Evolutionary conservation across 2,113 vertebrate genomes (phyloP).

Genomic region (Rhadina sibilatrix): DNA sequence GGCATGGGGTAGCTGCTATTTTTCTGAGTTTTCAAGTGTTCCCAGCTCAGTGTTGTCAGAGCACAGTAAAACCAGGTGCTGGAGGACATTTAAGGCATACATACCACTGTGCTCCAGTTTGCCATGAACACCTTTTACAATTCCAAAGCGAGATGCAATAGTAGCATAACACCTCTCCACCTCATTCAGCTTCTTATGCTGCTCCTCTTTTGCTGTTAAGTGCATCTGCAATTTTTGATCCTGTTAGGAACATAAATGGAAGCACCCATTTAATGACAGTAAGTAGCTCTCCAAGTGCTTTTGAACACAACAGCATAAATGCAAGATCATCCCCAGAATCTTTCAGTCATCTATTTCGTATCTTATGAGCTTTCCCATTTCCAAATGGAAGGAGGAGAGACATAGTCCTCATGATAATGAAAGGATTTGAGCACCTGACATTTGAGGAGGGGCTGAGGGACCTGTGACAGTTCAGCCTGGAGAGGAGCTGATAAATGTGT

Average conservation of each 20-base stretch:
- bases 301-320: not conserved
- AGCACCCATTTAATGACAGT: not conserved
- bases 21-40: not conserved
- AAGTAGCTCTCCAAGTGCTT: not conserved
- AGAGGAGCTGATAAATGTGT: not conserved
- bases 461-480: not conserved
- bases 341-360: not conserved
- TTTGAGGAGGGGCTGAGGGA: not conserved
- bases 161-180: slow-evolving; percentile 83
- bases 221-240: slow-evolving; percentile 88
- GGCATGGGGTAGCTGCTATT: not conserved
- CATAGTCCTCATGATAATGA: not conserved
- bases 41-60: not conserved
- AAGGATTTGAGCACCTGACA: not conserved
- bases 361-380: not conserved
- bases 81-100: not conserved
- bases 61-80: not conserved
- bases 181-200: slow-evolving; percentile 87
- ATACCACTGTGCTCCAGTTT: slow-evolving; percentile 88
- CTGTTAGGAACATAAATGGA: slow-evolving; percentile 64
- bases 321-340: not conserved
- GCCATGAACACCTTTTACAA: slow-evolving; percentile 81
- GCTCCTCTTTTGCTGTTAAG: slow-evolving; percentile 82
- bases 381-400: not conserved
- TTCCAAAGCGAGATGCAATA: slow-evolving; percentile 80